Evolutionary conservation across 2,113 vertebrate genomes (phyloP).

Genomic region (Bufo gargarizans): DNA sequence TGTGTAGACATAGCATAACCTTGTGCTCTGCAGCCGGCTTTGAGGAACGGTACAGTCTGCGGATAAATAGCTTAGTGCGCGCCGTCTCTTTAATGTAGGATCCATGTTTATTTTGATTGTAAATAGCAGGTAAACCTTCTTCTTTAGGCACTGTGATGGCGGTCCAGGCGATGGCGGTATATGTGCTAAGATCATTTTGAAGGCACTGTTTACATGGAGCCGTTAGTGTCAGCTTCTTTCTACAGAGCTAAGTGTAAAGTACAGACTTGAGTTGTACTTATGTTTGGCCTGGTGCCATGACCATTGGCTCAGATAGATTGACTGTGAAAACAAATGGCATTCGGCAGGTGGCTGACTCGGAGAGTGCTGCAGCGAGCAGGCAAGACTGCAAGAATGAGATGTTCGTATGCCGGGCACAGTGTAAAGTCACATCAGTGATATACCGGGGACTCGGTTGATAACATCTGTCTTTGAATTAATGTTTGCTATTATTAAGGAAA

Average conservation of each 20-base stretch:
- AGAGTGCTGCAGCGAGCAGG: background rate
- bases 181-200: conserved; percentile 18
- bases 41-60: background rate
- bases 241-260: conserved; percentile 12
- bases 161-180: background rate
- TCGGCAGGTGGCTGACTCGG: conserved; percentile 18
- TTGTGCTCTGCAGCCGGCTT: conserved; percentile 25
- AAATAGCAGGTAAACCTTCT: conserved; percentile 25
- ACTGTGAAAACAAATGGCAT: conserved; percentile 4
- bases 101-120: conserved; percentile 43
- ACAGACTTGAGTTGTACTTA: conserved; percentile 4
- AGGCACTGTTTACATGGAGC: conserved; percentile 27
- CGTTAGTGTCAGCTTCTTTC: conserved; percentile 23
- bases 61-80: background rate
- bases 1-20: conserved; percentile 41
- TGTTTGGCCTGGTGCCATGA: conserved; percentile 44
- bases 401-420: background rate
- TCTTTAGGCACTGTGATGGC: conserved; percentile 30
- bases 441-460: background rate
- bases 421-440: background rate
- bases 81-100: conserved; percentile 2
- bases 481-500: background rate
- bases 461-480: background rate
- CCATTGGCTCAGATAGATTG: conserved; percentile 16
- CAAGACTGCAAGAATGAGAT: conserved; percentile 28